Conservation (phyloP, 92 coral and sea anemone genomes). For the Porites evermanni region DNA sequence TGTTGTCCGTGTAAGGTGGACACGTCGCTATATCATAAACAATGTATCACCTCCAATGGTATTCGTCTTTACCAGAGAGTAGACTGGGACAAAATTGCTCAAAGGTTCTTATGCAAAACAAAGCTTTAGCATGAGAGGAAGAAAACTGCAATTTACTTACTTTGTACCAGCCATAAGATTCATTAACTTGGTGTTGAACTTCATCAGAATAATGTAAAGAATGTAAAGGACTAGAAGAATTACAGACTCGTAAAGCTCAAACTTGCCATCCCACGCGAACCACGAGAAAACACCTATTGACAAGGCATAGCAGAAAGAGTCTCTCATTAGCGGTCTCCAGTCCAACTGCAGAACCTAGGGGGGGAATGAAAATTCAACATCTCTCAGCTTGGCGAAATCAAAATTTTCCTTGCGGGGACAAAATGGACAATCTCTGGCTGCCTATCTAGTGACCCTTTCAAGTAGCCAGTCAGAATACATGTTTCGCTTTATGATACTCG, state of each 20-base stretch:
- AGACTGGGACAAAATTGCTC: neutral
- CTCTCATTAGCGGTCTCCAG: constrained; percentile 98
- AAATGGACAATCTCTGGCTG: too few relatives aligned
- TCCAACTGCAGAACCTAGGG: constrained; percentile 88
- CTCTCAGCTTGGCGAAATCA: neutral
- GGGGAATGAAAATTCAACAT: neutral
- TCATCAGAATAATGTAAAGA: constrained; percentile 90
- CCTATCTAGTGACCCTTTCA: too few relatives aligned
- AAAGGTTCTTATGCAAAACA: neutral
- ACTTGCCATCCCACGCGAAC: constrained; percentile 97
- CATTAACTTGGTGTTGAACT: constrained; percentile 90
- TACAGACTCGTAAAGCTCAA: constrained; percentile 88
- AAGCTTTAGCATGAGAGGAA: neutral
- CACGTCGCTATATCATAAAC: too few relatives aligned
- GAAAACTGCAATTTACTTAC: constrained; percentile 52
- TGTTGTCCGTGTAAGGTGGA: too few relatives aligned
- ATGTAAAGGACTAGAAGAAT: constrained; percentile 83
- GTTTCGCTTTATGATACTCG: too few relatives aligned
- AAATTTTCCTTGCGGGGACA: too few relatives aligned
- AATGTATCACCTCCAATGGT: too few relatives aligned
- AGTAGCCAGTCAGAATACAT: too few relatives aligned
- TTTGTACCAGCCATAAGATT: constrained; percentile 78
- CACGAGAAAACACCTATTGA: constrained; percentile 84
- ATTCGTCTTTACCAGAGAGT: too few relatives aligned
- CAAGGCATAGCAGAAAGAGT: constrained; percentile 90